These are phyloP conservation scores for Campoletis sonorensis DNA, from an alignment of 1,140 invertebrate species.

Conservation along the genomic window DNA sequence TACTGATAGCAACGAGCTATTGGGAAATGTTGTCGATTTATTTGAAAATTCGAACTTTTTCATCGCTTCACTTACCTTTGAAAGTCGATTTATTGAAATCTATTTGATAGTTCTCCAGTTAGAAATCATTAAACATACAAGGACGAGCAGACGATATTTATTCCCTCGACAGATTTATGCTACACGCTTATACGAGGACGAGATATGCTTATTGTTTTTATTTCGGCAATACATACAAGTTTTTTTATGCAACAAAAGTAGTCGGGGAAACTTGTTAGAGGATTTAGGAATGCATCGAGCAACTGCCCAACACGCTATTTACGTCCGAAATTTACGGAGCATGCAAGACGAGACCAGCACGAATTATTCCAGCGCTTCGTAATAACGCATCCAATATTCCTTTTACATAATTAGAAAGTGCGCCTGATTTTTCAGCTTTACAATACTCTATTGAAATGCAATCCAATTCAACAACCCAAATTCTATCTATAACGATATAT, in stretches of 20 bases:
- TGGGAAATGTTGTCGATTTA: too few species aligned
- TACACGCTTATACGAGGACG: background rate
- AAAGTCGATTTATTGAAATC: too few species aligned
- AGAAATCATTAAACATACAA: background rate
- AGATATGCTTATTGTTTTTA: background rate
- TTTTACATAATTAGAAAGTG: conserved; percentile 68
- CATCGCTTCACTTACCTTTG: too few species aligned
- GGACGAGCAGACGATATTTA: too few species aligned
- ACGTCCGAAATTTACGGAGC: conserved; percentile 63
- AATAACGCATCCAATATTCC: conserved; percentile 61
- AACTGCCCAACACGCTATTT: conserved; percentile 37
- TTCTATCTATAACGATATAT: conserved; percentile 57
- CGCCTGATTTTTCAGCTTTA: conserved; percentile 58
- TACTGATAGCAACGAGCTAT: too few species aligned
- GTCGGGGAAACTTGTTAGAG: conserved; percentile 38
- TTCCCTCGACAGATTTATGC: background rate
- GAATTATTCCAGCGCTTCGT: conserved; percentile 55
- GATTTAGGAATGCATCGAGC: conserved; percentile 49
- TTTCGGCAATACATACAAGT: conserved; percentile 27
- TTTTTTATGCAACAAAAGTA: conserved; percentile 47
- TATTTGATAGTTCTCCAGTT: too few species aligned
- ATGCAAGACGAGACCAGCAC: conserved; percentile 47
- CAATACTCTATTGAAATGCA: conserved; percentile 58
- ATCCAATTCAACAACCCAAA: conserved; percentile 61
- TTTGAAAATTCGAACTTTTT: too few species aligned